phyloP scores from a whole-genome alignment of 1,140 invertebrate genomes.

The Charaxes varanes region DNA sequence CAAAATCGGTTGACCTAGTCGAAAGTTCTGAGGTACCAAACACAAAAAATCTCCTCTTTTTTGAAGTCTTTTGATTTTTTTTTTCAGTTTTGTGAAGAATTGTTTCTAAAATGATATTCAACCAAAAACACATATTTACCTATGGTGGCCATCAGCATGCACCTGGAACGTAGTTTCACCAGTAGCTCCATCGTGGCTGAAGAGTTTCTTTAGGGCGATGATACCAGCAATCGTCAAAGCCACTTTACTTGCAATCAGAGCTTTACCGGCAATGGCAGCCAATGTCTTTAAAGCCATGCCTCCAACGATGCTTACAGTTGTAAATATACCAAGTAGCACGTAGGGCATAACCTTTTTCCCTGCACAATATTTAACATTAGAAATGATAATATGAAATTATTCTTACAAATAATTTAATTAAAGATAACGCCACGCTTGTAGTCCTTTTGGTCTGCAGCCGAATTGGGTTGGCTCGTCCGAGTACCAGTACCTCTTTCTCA shows the following conservation, averaged over 20 bases:
- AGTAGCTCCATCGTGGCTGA: constrained; percentile 75
- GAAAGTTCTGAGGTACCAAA: too few species aligned
- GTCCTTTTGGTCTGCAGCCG: too few species aligned
- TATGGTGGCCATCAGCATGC: constrained; percentile 77
- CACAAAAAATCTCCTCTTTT: too few species aligned
- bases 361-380: constrained; percentile 25
- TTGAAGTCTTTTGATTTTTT: too few species aligned
- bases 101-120: background rate
- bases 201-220: constrained; percentile 81
- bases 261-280: constrained; percentile 79
- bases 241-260: constrained; percentile 80
- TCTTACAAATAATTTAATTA: too few species aligned
- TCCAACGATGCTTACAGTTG: constrained; percentile 76
- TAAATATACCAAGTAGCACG: constrained; percentile 76
- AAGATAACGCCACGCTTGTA: too few species aligned
- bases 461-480: too few species aligned
- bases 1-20: too few species aligned
- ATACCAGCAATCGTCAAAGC: constrained; percentile 81
- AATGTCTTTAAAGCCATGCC: constrained; percentile 78
- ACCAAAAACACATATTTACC: constrained; percentile 47
- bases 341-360: constrained; percentile 74
- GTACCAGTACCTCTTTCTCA: too few species aligned
- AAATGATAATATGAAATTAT: constrained; percentile 4
- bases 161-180: constrained; percentile 79
- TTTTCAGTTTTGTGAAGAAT: too few species aligned